Percentiles rank a stretch among this genome's conserved stretches.
Conservation (phyloP, 2,797 vertebrate species). For the Heliangelus exortis region DNA sequence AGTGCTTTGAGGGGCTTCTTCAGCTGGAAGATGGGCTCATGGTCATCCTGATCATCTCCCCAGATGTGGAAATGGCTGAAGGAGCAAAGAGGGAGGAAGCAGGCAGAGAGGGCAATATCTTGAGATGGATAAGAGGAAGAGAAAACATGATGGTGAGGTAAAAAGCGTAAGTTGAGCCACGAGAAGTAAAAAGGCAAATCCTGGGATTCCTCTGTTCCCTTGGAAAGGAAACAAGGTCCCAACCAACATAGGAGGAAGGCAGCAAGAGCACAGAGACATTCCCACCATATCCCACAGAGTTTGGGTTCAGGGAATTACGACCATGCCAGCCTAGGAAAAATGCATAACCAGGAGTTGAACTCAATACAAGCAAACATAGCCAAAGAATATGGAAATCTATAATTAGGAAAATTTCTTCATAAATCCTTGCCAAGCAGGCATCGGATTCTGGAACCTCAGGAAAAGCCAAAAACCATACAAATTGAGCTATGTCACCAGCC, state of each 20-base stretch:
- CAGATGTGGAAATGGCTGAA: neutral
- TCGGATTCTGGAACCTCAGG: neutral
- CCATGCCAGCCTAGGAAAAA: neutral
- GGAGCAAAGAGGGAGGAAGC: neutral
- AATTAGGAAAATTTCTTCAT: neutral
- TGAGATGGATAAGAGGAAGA: rapidly evolving
- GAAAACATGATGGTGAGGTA: neutral
- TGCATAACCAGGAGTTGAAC: neutral
- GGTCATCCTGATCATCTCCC: neutral
- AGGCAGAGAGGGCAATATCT: neutral
- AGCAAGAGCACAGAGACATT: neutral
- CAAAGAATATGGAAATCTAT: neutral
- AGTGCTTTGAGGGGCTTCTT: neutral
- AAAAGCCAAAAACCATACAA: rapidly evolving
- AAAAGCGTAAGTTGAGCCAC: neutral
- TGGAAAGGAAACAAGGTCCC: neutral
- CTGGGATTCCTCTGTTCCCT: neutral
- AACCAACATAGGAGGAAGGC: rapidly evolving
- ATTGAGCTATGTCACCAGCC: neutral
- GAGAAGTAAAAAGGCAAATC: neutral
- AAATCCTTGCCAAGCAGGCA: neutral
- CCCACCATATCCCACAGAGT: rapidly evolving
- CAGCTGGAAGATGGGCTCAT: neutral
- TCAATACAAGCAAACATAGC: rapidly evolving
- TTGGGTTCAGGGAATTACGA: neutral